Base-by-base conservation (phyloP, 2,888 invertebrate genomes). In the Ophion ellenae region DNA sequence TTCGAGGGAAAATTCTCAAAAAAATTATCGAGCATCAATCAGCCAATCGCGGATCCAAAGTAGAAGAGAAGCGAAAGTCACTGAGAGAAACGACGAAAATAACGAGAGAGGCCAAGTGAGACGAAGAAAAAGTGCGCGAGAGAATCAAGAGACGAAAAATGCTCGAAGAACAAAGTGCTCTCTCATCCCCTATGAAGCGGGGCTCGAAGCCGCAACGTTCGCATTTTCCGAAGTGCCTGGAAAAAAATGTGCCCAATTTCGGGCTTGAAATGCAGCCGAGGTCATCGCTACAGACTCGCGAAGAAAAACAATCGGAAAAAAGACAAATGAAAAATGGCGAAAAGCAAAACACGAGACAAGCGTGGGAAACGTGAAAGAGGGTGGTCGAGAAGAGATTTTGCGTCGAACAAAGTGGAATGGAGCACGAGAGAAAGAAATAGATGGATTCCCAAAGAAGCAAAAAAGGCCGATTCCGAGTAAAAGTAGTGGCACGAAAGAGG, bases 221-320 rank as follows among this genome's bases (percentile, higher is more conserved):
- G 67, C 85, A 77, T 82, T 84, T 89, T 89, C 86, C 88, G 88
- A 5, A 14, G 84, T 64, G 47, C 80, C 81, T 53, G 83, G 59
- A 71, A 86, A 90, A 89, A 90, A 92, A 91, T 89, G 90, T 90
- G 91, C 89, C 90, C 91, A 91, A 92, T 93, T 92, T 92, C 88
- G 88, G 89, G 88, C 87, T 89, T 90, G 89, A 87, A 92, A 93
- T 92, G 88, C 90, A 88, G 83, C 91, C 91, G 92, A 92, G 93
- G 92, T 92, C 92, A 92, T 91, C 84, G 87, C 75, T 78, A 85
- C 64, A 81, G 40, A 57, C 20, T 57, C 9, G 20, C 11, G 24
- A 24, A 88, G 90, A 63, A 66, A 20, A 14, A 71, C 28, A 88
- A 88, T 90, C 17, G 32, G 67, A 79, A 78, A 40, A 53, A 77